A percentile compares a stretch with the other conserved stretches of the same genome.
Evolutionary conservation across 2,113 vertebrate species (phyloP).

Genomic region (Balaeniceps rex): DNA sequence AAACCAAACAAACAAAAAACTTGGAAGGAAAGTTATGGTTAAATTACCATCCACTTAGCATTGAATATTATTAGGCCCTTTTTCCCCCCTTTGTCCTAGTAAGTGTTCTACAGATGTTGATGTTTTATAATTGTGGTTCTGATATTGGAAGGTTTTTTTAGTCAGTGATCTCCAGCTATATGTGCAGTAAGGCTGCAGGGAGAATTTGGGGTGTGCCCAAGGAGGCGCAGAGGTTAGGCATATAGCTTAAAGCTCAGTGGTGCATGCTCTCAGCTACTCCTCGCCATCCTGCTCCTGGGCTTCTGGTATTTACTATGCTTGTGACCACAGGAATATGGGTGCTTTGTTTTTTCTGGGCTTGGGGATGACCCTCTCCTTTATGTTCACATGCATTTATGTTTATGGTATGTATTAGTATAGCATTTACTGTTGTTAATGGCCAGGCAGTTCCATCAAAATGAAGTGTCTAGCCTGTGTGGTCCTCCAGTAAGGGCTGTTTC

Average conservation of each 20-base stretch:
- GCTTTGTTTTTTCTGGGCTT: neutral
- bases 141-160: neutral
- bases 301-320: neutral
- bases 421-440: neutral
- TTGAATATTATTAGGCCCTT: neutral
- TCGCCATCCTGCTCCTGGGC: neutral
- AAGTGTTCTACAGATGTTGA: neutral
- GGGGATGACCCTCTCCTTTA: neutral
- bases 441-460: neutral
- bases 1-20: neutral
- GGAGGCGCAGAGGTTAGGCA: neutral
- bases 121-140: neutral
- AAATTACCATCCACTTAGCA: neutral
- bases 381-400: neutral
- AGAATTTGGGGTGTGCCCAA: rapidly evolving
- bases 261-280: neutral
- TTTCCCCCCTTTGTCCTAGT: rapidly evolving
- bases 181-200: neutral
- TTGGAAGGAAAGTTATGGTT: neutral
- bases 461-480: neutral
- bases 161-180: neutral
- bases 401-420: neutral
- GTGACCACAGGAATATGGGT: neutral
- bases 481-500: neutral
- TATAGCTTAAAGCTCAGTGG: neutral